phyloP scores from a whole-genome alignment of 2,888 invertebrate species.

The Tachina grossa region DNA sequence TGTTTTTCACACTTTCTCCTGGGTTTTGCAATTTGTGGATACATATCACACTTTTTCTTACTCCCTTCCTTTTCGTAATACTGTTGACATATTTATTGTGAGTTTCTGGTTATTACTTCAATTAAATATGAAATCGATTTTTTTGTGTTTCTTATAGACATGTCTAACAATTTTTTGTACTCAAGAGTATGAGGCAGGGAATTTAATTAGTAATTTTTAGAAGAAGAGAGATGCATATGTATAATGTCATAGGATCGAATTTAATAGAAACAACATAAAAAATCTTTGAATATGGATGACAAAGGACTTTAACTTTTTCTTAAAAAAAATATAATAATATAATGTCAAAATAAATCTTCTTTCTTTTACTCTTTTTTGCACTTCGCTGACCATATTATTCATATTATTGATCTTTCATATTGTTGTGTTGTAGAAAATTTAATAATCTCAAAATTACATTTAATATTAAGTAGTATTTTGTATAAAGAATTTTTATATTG shows the following conservation, averaged over 20 bases:
- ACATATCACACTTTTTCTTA: neutral
- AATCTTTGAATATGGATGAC: neutral
- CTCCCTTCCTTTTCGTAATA: conserved; percentile 17
- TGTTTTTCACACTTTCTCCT: conserved; percentile 33
- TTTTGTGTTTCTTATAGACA: conserved; percentile 47
- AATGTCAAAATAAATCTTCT: neutral
- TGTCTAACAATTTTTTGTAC: conserved; percentile 43
- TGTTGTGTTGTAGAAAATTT: neutral
- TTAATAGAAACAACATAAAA: neutral
- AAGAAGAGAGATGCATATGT: neutral
- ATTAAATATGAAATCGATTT: conserved; percentile 53
- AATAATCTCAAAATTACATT: conserved; percentile 23
- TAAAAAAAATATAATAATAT: neutral
- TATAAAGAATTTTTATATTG: conserved; percentile 11
- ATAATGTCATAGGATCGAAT: too few species aligned
- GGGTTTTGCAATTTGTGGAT: conserved; percentile 16
- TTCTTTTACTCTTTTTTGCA: neutral
- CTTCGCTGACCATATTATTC: neutral
- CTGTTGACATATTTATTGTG: conserved; percentile 65
- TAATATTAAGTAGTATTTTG: conserved; percentile 24
- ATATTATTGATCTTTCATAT: neutral
- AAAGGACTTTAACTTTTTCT: neutral
- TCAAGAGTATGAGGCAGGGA: conserved; percentile 16
- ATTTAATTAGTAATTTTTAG: conserved; percentile 48
- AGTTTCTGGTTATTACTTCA: conserved; percentile 46